Base-by-base conservation (phyloP, 2,797 vertebrate genomes). In the Sebastiscus albofasciatus region DNA sequence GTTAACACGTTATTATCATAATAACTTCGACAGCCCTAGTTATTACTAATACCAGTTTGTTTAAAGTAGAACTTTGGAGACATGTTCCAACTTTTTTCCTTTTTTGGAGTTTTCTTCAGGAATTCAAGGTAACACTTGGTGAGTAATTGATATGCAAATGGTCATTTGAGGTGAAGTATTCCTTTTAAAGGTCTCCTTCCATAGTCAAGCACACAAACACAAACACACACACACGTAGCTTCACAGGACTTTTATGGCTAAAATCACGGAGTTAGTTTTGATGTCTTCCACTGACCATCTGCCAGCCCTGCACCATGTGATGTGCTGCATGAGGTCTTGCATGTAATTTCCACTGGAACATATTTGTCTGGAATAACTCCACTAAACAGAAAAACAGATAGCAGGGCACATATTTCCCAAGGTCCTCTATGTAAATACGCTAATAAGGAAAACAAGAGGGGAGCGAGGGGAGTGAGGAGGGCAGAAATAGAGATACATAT, bases 391-490 rank as follows among this genome's bases (percentile, higher is more conserved):
- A 87, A 92, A 80, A 6, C 88, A 90, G 89, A 90, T 75, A 76
- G 7, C 67, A 39, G 87, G 80, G 55, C 79, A 76, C 79, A 85
- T 85, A 76, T 89, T 95, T 91, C 91, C 88, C 90, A 93, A 80
- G 87, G 60, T 78, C 75, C 77, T 80, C 86, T 29, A 8, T n/a
- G 75, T 73, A 64, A 85, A 80, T 65, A 80, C 61, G 64, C 46
- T 16, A 61, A 79, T 11, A 16, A 5, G 58, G n/a, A 61, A 36
- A 4, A 65, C 18, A 52, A 20, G 9, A 52, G 46, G 12, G 31
- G 24, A 12, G 36, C 8, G 66, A 75, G 67, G 70, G 31, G 24
- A 12, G 36, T 11, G 66, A 75, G 67, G 70, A 67, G 58, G 13
- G 9, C 2, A 11, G 26, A 31, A 66, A 68, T 6, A 18, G 52